These are phyloP conservation scores for Prunella strophiata DNA, from an alignment of 2,797 vertebrate genomes.

Conservation along the genomic window DNA sequence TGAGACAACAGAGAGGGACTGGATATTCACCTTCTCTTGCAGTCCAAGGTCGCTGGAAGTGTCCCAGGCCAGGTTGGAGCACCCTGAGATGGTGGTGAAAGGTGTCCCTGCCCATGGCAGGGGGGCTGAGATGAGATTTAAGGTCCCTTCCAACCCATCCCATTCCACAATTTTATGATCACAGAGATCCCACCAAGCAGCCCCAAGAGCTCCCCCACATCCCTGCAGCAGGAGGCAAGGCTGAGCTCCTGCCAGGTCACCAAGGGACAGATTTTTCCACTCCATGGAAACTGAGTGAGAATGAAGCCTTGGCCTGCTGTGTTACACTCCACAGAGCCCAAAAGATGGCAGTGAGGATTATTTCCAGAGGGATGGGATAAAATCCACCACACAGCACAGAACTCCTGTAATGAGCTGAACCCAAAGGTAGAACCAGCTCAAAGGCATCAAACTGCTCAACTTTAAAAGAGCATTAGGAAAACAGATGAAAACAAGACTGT, in stretches of 20 bases:
- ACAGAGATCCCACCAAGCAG: neutral
- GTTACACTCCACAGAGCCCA: neutral
- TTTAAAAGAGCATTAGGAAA: neutral
- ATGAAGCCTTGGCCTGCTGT: neutral
- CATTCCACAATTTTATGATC: rapidly evolving
- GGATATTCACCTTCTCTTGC: neutral
- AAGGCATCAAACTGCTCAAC: neutral
- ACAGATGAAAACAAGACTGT: neutral
- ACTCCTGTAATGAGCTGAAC: neutral
- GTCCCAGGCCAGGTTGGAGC: neutral
- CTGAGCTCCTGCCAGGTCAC: neutral
- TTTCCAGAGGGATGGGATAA: neutral
- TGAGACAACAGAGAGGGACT: neutral
- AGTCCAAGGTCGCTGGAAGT: neutral
- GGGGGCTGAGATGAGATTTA: neutral
- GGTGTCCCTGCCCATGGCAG: neutral
- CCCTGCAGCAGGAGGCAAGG: neutral
- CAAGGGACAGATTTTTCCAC: neutral
- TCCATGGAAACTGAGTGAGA: neutral
- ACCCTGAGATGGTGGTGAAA: neutral
- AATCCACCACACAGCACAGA: neutral
- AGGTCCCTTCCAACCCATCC: neutral
- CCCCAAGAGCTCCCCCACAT: neutral
- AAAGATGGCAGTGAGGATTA: neutral
- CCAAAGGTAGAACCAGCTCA: neutral